A percentile compares a stretch with the other conserved stretches of the same genome.
Conservation (phyloP, 1,140 invertebrate genomes). For the Drosophila baimaii region DNA sequence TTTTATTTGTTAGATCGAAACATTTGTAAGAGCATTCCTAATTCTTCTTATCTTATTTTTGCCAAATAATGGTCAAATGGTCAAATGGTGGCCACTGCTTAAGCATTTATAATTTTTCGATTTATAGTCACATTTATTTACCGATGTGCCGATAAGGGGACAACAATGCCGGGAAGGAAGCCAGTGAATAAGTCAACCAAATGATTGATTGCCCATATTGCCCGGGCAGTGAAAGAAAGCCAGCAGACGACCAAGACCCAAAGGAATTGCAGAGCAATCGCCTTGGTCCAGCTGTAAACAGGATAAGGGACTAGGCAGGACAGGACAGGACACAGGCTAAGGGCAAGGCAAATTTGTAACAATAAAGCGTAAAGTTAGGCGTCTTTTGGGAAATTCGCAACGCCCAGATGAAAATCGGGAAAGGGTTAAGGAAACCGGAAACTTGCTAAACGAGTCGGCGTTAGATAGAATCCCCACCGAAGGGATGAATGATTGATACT, state of each 20-base stretch:
- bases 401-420: conserved; percentile 42
- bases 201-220: conserved; percentile 70
- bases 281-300: conserved; percentile 55
- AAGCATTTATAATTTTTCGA: conserved; percentile 82
- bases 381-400: conserved; percentile 77
- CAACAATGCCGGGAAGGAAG: conserved; percentile 42
- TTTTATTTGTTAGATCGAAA: fast-evolving
- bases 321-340: conserved; percentile 19
- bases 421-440: conserved; percentile 40
- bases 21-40: conserved; percentile 31
- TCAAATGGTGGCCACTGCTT: conserved; percentile 64
- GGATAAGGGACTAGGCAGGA: conserved; percentile 49
- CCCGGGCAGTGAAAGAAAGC: conserved; percentile 66
- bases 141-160: conserved; percentile 42
- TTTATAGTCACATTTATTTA: conserved; percentile 81
- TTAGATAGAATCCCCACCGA: conserved; percentile 30
- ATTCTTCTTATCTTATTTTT: not conserved
- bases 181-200: conserved; percentile 63
- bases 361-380: conserved; percentile 73
- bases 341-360: conserved; percentile 71
- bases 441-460: conserved; percentile 48
- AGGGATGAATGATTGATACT: conserved; percentile 69
- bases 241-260: conserved; percentile 55
- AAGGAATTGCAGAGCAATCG: conserved; percentile 56
- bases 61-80: conserved; percentile 54